These are phyloP conservation scores for Trochalopteron elliotii DNA, from an alignment of 2,113 vertebrate genomes.

Conservation along the genomic window DNA sequence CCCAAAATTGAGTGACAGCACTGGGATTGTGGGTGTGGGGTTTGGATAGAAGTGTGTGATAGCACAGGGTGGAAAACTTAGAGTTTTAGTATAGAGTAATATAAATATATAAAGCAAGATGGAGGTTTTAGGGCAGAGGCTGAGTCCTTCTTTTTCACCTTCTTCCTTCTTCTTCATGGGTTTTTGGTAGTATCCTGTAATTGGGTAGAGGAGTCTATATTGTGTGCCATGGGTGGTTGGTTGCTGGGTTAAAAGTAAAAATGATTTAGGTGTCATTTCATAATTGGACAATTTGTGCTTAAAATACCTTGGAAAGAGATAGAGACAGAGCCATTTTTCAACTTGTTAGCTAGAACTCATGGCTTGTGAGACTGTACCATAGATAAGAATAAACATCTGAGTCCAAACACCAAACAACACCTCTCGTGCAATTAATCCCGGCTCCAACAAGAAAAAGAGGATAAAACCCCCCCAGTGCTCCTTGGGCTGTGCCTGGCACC, in stretches of 20 bases:
- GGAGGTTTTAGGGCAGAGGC: neutral
- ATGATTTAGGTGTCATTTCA: neutral
- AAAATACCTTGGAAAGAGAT: neutral
- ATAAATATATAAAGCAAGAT: neutral
- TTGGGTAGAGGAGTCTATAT: neutral
- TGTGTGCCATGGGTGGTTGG: fast-evolving
- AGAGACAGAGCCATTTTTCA: neutral
- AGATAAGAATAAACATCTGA: neutral
- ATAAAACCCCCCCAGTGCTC: neutral
- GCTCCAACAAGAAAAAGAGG: neutral
- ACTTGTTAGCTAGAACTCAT: neutral
- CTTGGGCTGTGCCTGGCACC: neutral
- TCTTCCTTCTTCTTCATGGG: neutral
- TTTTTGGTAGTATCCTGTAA: neutral
- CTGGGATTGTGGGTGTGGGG: neutral
- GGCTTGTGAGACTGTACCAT: neutral
- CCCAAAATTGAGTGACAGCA: neutral
- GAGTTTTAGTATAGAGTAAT: neutral
- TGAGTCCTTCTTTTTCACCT: neutral
- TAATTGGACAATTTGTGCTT: neutral
- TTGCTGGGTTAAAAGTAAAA: neutral
- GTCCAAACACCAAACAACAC: neutral
- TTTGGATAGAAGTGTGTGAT: neutral
- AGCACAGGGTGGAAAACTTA: neutral
- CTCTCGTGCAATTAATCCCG: neutral